Evolutionary conservation across 1,140 invertebrate species (phyloP).

Genomic region (Lucilia cuprina): DNA sequence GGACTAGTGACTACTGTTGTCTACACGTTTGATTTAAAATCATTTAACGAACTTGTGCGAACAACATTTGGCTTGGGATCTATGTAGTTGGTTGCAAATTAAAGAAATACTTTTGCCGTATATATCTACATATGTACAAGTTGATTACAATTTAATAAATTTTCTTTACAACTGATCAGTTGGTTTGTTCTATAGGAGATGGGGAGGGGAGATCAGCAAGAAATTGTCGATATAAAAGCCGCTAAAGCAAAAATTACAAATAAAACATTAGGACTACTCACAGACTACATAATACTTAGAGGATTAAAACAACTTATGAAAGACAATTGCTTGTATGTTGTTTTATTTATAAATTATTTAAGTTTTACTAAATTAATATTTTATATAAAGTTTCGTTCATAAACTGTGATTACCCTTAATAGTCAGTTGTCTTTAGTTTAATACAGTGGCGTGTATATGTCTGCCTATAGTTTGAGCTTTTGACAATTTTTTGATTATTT

Average conservation of each 20-base stretch:
- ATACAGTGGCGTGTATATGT: neutral
- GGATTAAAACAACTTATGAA: neutral
- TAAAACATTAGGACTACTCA: neutral
- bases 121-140: neutral
- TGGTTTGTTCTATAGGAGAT: neutral
- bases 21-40: conserved; percentile 10
- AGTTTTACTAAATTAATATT: too few relatives aligned
- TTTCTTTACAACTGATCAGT: conserved; percentile 25
- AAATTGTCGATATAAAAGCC: neutral
- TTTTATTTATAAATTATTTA: too few relatives aligned
- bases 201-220: neutral
- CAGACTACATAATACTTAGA: neutral
- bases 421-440: neutral
- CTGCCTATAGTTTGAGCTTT: neutral
- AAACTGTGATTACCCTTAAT: neutral
- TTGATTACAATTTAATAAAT: conserved; percentile 35
- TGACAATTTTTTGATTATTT: neutral
- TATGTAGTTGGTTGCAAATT: neutral
- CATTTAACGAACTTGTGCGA: conserved; percentile 22
- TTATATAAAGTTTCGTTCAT: neutral
- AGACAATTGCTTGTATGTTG: too few relatives aligned
- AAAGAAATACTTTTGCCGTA: too few relatives aligned
- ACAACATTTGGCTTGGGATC: neutral
- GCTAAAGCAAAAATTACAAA: neutral
- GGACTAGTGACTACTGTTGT: neutral